Conservation (phyloP, 2,888 invertebrate genomes). For the Orthosia cruda region DNA sequence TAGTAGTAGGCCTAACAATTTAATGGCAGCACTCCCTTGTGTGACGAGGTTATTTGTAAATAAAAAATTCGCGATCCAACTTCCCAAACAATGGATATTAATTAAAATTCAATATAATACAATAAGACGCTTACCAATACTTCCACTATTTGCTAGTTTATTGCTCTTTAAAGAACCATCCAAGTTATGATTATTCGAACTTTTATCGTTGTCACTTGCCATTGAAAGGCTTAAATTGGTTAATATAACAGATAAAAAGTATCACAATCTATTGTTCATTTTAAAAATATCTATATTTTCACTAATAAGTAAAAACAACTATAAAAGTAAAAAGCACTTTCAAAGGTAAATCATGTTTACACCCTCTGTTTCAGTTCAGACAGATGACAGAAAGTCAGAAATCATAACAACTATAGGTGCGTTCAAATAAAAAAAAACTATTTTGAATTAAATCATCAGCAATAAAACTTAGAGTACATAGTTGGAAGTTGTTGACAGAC, state of each 20-base stretch:
- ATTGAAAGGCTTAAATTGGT: constrained; percentile 83
- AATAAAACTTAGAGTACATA: not conserved
- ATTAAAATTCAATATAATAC: constrained; percentile 22
- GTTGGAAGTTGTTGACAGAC: not conserved
- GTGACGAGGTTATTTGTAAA: constrained; percentile 54
- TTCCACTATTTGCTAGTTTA: constrained; percentile 82
- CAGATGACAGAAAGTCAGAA: constrained; percentile 61
- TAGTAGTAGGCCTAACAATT: constrained; percentile 34
- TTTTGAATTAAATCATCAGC: too few relatives aligned
- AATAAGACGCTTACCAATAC: constrained; percentile 79
- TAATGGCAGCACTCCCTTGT: constrained; percentile 60
- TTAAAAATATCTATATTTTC: constrained; percentile 60
- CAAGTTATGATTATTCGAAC: constrained; percentile 88
- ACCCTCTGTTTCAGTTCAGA: constrained; percentile 75
- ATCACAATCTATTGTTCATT: constrained; percentile 65
- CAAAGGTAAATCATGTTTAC: constrained; percentile 84
- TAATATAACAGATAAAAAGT: constrained; percentile 50
- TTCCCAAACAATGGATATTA: not conserved
- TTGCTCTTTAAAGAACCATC: constrained; percentile 86
- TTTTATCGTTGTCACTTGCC: constrained; percentile 91
- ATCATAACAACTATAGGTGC: constrained; percentile 49
- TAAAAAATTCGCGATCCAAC: constrained; percentile 15
- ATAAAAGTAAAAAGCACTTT: constrained; percentile 76
- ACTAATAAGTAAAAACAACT: constrained; percentile 66
- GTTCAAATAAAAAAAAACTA: constrained; percentile 64